Evolutionary conservation across 2,888 invertebrate species (phyloP), one percentile per base, ranked within the genome.

Genomic region (Stictocephala bisonia): DNA sequence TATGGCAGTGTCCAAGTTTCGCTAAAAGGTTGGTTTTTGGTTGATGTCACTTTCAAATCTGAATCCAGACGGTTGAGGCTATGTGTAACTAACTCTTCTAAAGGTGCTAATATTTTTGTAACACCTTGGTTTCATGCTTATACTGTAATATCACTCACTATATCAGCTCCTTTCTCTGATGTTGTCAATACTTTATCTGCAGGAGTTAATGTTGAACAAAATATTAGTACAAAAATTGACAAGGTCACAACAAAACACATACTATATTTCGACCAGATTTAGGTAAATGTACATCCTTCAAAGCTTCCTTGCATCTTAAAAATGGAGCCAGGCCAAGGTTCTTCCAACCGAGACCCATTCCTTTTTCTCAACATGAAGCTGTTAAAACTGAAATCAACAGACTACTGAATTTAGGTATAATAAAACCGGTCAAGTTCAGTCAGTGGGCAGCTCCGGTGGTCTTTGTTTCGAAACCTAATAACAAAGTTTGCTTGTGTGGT

Each of bases 361-460:
- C 53, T 53, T 53, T n/a, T n/a, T n/a, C n/a, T n/a, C n/a, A n/a
- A n/a, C n/a, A n/a, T n/a, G n/a, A n/a, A n/a, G 26, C 26, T 2
- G 3, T 26, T 7, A 24, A 53, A 3, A n/a, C 1, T 13, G 26
- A 7, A 53, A 53, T 53, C n/a, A 24, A 53, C 26, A 53, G 53
- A 53, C 26, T 53, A 26, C 9, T 24, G n/a, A 7, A 7, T 24
- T 53, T 53, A 7, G 6, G 24, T 13, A 24, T 11, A 26, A 24
- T 40, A 13, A 64, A 35, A 40, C 41, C 6, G 24, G 31, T 35
- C 4, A 64, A 64, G 13, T 64, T 41, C 20, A 40, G 31, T 40
- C 20, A 64, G 41, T 64, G 35, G 35, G 64, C 11, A 24, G 41
- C 64, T 2, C 64, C 64, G 22, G 41, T 64, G 40, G 64, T 64